Base-by-base conservation (phyloP, 2,888 invertebrate genomes). In the Cenopis cana region DNA sequence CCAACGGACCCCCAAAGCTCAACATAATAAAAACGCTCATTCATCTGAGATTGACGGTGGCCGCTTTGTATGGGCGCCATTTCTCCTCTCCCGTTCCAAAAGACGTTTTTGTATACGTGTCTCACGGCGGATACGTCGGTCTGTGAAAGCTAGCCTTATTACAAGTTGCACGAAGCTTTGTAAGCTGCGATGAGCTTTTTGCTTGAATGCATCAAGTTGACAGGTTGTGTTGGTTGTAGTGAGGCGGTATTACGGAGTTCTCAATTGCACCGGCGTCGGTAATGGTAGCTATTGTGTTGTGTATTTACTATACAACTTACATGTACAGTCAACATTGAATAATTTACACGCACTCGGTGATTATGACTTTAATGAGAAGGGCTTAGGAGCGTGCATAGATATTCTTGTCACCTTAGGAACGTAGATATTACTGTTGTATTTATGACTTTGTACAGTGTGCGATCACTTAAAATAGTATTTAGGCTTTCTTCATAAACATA, bases 1-100 rank as follows among this genome's bases (percentile, higher is more conserved):
- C 49, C 36, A 4, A 38, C 54, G 36, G 65, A 66, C 18, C 70
- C 54, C 59, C 6, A 41, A 33, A 12, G 1, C 33, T 33, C 59
- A 36, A 36, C 36, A 55, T 36, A 59, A 54, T 46, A 41, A 71
- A 46, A 67, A 71, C 67, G 61, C 60, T 61, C 55, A 60, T 66
- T 59, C 66, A 66, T 67, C 71, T 61, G 61, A 71, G 71, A 71
- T 67, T 71, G 71, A 71, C 62, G 62, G 36, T 60, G 60, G 59
- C 33, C 60, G 29, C 38, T 66, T 66, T 61, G 60, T 49, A 36
- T 33, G 46, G 59, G 24, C 60, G 60, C 17, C 60, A 49, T 60
- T 60, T 17, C 29, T 14, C 10, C 41, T 14, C 18, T 14, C 5
- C 9, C 2, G 10, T 36, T 54, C 64, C 54, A 64, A 54, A 60